A percentile compares a stretch with the other conserved stretches of the same genome.
These are phyloP conservation scores for Atrina japonica DNA, from an alignment of 2,888 invertebrate species.

Conservation along the genomic window DNA sequence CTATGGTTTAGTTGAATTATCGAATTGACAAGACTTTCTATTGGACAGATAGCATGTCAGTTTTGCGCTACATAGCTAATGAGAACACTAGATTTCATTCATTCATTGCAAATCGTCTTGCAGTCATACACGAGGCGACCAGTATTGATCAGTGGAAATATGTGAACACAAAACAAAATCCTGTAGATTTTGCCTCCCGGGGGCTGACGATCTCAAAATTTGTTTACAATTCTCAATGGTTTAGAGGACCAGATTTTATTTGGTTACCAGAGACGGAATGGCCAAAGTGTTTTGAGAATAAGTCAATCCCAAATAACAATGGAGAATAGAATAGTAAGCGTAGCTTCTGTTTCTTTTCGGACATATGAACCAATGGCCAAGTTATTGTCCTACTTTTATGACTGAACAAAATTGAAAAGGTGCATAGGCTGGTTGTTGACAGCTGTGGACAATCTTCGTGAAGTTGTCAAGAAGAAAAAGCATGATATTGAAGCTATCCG, in stretches of 20 bases:
- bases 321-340: background rate
- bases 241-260: slow-evolving; percentile 26
- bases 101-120: slow-evolving; percentile 37
- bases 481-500: no score
- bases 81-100: slow-evolving; percentile 18
- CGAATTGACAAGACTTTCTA: slow-evolving; percentile 1
- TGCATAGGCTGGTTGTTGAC: slow-evolving; percentile 1
- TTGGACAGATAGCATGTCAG: slow-evolving; percentile 42
- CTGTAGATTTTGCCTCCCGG: slow-evolving; percentile 5
- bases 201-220: slow-evolving; percentile 3
- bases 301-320: background rate
- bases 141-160: background rate
- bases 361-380: background rate
- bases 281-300: slow-evolving; percentile 1
- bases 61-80: slow-evolving; percentile 35
- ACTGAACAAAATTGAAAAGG: slow-evolving; percentile 4
- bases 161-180: background rate
- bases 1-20: slow-evolving; percentile 25
- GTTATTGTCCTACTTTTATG: background rate
- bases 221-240: slow-evolving; percentile 1
- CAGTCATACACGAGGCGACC: background rate
- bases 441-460: no score
- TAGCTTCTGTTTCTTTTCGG: background rate
- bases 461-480: no score
- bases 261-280: background rate